A percentile compares a stretch with the other conserved stretches of the same genome.
phyloP scores from a whole-genome alignment of 1,140 invertebrate species.

The Scaptomyza graminum region DNA sequence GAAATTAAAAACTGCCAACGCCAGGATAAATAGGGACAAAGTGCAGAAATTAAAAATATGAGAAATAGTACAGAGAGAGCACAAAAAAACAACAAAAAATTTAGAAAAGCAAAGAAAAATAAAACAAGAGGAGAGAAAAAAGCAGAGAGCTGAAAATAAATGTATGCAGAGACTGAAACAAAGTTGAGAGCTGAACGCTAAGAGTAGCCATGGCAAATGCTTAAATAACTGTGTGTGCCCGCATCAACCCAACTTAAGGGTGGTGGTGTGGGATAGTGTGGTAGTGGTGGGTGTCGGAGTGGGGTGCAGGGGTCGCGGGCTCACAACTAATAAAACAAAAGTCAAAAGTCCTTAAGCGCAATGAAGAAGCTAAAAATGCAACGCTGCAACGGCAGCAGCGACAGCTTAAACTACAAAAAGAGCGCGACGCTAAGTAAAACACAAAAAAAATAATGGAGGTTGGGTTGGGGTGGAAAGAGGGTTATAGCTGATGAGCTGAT shows the following conservation, averaged over 20 bases:
- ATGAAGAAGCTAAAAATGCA: slow-evolving; percentile 82
- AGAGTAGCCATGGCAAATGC: slow-evolving; percentile 50
- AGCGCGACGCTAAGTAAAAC: slow-evolving; percentile 27
- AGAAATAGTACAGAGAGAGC: slow-evolving; percentile 68
- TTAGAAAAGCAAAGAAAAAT: slow-evolving; percentile 10
- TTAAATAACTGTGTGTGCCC: slow-evolving; percentile 47
- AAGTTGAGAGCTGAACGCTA: slow-evolving; percentile 11
- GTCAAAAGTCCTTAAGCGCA: slow-evolving; percentile 83
- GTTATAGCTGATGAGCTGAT: slow-evolving; percentile 69
- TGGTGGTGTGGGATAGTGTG: slow-evolving; percentile 10
- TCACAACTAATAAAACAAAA: slow-evolving; percentile 83
- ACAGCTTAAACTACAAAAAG: slow-evolving; percentile 75
- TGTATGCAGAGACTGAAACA: background rate
- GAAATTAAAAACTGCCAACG: slow-evolving; percentile 83
- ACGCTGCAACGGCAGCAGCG: slow-evolving; percentile 50
- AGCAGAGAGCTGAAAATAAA: background rate
- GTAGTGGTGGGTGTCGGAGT: too few species aligned
- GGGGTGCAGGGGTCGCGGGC: slow-evolving; percentile 13
- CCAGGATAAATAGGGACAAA: slow-evolving; percentile 82
- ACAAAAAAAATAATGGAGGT: too few species aligned
- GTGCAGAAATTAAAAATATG: slow-evolving; percentile 83
- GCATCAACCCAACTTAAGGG: slow-evolving; percentile 3
- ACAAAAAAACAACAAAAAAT: slow-evolving; percentile 5
- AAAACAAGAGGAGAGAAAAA: background rate
- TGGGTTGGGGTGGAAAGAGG: slow-evolving; percentile 45